phyloP scores from a whole-genome alignment of 2,888 invertebrate species.

The Diplolepis rosae region DNA sequence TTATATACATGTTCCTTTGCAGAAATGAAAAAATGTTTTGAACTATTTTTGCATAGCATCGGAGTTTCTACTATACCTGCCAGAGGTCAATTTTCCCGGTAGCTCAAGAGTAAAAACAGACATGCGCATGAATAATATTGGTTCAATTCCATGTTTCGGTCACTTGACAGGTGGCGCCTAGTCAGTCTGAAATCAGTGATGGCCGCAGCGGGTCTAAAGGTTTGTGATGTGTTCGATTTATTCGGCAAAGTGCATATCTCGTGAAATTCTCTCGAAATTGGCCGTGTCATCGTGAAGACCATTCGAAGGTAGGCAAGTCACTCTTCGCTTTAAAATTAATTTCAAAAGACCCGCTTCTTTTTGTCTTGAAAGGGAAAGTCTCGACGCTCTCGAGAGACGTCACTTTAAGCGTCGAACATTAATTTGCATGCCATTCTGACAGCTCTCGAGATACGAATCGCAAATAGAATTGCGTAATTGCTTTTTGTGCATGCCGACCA shows the following conservation, averaged over 20 bases:
- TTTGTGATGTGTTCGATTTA: constrained; percentile 54
- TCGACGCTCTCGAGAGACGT: constrained; percentile 5
- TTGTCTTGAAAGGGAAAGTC: not conserved
- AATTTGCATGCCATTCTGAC: not conserved
- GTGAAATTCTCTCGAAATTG: constrained; percentile 44
- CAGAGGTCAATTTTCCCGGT: no score
- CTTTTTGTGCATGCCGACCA: constrained; percentile 37
- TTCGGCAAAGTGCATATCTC: constrained; percentile 54
- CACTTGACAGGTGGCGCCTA: constrained; percentile 74
- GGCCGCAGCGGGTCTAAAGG: constrained; percentile 60
- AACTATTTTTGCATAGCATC: no score
- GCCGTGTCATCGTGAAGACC: not conserved
- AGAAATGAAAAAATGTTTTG: no score
- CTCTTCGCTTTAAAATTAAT: not conserved
- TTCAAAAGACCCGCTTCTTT: not conserved
- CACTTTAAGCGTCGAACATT: constrained; percentile 20
- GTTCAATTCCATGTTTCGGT: constrained; percentile 51
- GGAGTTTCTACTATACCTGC: no score
- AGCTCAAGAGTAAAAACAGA: no score
- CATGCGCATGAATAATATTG: constrained; percentile 25
- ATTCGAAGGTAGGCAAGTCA: constrained; percentile 5
- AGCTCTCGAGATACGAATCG: not conserved
- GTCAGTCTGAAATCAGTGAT: constrained; percentile 67
- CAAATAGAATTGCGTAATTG: constrained; percentile 18
- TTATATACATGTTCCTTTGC: no score